These are phyloP conservation scores for Nipponia nippon DNA, from an alignment of 2,113 vertebrate species.

Conservation along the genomic window DNA sequence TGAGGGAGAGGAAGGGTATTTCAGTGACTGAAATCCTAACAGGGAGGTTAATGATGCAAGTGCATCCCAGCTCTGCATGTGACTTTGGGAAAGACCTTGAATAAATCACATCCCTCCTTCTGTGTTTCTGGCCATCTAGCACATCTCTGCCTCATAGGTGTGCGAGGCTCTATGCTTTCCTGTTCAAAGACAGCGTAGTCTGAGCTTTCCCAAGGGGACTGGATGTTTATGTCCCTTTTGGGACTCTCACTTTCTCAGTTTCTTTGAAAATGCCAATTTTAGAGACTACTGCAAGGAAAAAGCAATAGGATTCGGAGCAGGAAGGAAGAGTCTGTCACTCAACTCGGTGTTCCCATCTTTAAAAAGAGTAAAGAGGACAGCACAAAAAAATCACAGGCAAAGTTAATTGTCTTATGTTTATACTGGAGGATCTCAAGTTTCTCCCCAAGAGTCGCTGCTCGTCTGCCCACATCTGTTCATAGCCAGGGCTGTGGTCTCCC, in stretches of 20 bases:
- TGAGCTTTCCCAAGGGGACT: not conserved
- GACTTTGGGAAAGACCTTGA: slow-evolving; percentile 12
- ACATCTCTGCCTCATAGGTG: not conserved
- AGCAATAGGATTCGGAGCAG: not conserved
- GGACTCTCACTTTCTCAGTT: not conserved
- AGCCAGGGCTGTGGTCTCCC: not conserved
- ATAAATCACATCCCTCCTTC: not conserved
- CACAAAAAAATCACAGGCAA: not conserved
- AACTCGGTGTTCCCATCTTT: not conserved
- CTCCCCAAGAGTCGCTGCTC: not conserved
- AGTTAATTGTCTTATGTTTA: not conserved
- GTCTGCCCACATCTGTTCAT: not conserved
- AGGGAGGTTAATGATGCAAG: not conserved
- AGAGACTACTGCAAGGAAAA: not conserved
- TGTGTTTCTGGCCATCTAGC: not conserved
- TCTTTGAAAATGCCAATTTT: slow-evolving; percentile 24
- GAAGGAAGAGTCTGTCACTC: not conserved
- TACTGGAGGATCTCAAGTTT: not conserved
- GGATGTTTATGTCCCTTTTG: not conserved
- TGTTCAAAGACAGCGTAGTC: not conserved
- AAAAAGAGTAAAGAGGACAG: not conserved
- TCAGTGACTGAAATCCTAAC: not conserved
- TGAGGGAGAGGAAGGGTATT: not conserved
- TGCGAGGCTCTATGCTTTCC: not conserved
- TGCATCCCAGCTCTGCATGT: not conserved